These are phyloP conservation scores for Protosalanx chinensis DNA, from an alignment of 2,797 vertebrate species.

Conservation along the genomic window DNA sequence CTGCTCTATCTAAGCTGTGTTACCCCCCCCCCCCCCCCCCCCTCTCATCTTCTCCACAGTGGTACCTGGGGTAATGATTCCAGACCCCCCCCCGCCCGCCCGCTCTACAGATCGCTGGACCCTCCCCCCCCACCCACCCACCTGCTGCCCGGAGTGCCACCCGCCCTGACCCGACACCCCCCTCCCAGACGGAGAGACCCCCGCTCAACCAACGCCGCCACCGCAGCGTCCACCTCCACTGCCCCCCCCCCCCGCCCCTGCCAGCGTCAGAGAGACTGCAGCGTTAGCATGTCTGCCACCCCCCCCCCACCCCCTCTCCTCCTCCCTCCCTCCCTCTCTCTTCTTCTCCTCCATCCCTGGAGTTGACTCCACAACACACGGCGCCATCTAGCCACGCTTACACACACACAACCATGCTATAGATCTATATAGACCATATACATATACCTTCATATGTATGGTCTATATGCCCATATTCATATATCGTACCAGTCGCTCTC, in stretches of 20 bases:
- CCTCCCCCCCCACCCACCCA: constrained; percentile 73
- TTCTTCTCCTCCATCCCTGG: too few species aligned
- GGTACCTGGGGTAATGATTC: constrained; percentile 98
- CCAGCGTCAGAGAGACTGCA: constrained; percentile 60
- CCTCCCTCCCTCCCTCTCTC: too few species aligned
- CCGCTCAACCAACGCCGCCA: constrained; percentile 45
- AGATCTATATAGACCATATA: constrained; percentile 58
- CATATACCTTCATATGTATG: constrained; percentile 50
- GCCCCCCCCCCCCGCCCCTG: constrained; percentile 13
- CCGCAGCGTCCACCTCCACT: constrained; percentile 5
- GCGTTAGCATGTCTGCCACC: constrained; percentile 77
- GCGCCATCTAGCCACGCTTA: constrained; percentile 41
- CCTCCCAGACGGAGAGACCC: constrained; percentile 76
- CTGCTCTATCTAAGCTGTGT: background rate
- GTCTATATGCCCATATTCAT: constrained; percentile 59
- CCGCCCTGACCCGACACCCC: constrained; percentile 67
- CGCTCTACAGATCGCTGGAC: constrained; percentile 82
- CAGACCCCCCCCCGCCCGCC: constrained; percentile 80
- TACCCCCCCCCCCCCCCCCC: constrained; percentile 4
- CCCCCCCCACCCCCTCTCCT: constrained; percentile 41
- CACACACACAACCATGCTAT: constrained; percentile 42
- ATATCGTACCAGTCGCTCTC: constrained; percentile 55
- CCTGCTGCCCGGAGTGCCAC: constrained; percentile 50
- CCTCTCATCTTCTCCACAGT: constrained; percentile 78
- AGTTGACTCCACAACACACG: constrained; percentile 27